Conservation (phyloP, 2,113 vertebrate species). For the Hydrochoerus hydrochaeris region DNA sequence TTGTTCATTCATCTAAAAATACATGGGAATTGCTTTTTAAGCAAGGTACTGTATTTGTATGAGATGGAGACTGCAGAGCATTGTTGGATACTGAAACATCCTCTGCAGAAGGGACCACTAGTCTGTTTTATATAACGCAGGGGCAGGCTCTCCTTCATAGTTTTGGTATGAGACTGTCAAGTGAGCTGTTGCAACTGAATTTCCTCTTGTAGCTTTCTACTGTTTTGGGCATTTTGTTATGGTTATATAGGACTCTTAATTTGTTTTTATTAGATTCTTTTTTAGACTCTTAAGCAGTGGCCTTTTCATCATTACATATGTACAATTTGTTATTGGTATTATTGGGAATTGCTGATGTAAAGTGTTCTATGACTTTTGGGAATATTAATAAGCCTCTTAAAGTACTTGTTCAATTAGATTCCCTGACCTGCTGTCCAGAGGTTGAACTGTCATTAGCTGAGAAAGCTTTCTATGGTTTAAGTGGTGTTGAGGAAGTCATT, state of each 20-base stretch:
- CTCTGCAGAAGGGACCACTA: background rate
- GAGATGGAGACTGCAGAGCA: background rate
- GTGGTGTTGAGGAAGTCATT: background rate
- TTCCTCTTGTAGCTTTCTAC: background rate
- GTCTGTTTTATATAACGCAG: rapidly evolving
- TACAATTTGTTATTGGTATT: conserved; percentile 63
- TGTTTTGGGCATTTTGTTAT: conserved; percentile 17
- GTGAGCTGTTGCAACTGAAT: background rate
- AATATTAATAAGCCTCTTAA: conserved; percentile 76
- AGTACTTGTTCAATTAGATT: conserved; percentile 67
- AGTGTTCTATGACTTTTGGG: conserved; percentile 66
- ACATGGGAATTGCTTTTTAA: background rate
- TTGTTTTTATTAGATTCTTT: conserved; percentile 54
- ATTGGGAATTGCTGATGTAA: conserved; percentile 64
- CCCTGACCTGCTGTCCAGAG: conserved; percentile 67
- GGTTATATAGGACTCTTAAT: conserved; percentile 4
- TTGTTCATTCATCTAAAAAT: background rate
- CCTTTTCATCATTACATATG: conserved; percentile 51
- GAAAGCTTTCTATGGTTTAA: conserved; percentile 33
- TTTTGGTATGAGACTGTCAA: background rate
- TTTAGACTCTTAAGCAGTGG: conserved; percentile 15
- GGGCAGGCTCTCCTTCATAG: background rate
- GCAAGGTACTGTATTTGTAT: background rate
- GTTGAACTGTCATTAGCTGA: conserved; percentile 53
- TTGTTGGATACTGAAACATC: background rate